A percentile compares a stretch with the other conserved stretches of the same genome.
These are phyloP conservation scores for Heterocephalus glaber DNA, from an alignment of 2,113 vertebrate species.

Conservation along the genomic window DNA sequence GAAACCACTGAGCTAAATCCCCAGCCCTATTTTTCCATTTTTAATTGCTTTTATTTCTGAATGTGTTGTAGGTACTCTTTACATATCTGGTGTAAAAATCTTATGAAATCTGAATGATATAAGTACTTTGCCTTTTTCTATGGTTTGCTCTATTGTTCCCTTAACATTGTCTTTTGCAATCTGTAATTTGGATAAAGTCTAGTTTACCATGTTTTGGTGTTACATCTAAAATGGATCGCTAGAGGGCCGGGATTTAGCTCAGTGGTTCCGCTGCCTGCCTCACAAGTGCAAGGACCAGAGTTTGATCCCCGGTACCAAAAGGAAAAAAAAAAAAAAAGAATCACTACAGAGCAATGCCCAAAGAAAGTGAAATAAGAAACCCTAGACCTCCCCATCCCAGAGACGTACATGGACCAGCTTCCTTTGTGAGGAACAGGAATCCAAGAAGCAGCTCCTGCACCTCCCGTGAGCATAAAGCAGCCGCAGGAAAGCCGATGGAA, in stretches of 20 bases:
- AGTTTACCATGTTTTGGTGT: neutral
- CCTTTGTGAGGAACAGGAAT: neutral
- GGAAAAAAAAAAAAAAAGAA: too few relatives aligned
- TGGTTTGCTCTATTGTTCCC: neutral
- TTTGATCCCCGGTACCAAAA: too few relatives aligned
- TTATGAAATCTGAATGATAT: neutral
- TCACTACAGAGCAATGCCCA: neutral
- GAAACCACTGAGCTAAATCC: too few relatives aligned
- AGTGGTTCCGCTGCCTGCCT: too few relatives aligned
- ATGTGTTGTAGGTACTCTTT: neutral
- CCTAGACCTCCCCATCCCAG: neutral
- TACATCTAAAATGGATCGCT: neutral
- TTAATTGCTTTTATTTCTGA: neutral
- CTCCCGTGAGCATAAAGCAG: neutral
- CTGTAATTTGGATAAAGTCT: neutral
- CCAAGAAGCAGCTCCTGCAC: neutral
- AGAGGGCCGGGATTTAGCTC: too few relatives aligned
- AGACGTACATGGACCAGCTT: neutral
- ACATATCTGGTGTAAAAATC: neutral
- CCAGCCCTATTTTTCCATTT: neutral
- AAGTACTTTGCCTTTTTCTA: neutral
- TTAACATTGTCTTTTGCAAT: neutral
- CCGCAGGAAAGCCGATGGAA: neutral
- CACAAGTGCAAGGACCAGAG: too few relatives aligned
- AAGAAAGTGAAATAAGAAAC: neutral